phyloP scores from a whole-genome alignment of 2,888 invertebrate genomes.

The Myopa tessellatipennis region DNA sequence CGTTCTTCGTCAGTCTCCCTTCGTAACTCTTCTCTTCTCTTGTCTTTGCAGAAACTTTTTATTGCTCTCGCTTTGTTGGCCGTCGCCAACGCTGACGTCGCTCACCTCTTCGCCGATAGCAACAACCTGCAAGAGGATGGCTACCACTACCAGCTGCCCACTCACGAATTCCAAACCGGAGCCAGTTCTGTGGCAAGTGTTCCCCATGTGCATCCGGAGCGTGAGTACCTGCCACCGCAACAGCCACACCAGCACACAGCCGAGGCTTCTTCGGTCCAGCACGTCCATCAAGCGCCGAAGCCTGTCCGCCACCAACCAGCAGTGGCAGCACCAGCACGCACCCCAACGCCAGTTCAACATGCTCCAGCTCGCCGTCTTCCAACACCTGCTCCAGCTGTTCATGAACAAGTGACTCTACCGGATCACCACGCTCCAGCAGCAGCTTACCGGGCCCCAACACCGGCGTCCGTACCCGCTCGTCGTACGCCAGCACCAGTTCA shows the following conservation, averaged over 20 bases:
- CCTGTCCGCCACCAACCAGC: background rate
- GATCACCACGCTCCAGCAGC: conserved; percentile 11
- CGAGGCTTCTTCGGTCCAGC: background rate
- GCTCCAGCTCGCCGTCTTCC: conserved; percentile 18
- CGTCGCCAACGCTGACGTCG: conserved; percentile 60
- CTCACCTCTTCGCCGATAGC: conserved; percentile 61
- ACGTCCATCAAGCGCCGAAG: conserved; percentile 12
- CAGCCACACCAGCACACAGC: conserved; percentile 32
- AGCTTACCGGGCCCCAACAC: conserved; percentile 18
- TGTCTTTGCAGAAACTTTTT: conserved; percentile 57
- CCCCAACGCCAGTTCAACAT: conserved; percentile 1
- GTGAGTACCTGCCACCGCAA: conserved; percentile 37
- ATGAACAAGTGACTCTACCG: background rate
- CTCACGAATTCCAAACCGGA: conserved; percentile 44
- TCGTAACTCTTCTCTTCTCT: background rate
- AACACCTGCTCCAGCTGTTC: background rate
- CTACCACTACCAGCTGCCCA: conserved; percentile 57
- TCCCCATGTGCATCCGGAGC: conserved; percentile 48
- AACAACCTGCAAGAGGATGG: conserved; percentile 62
- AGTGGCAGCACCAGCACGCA: background rate
- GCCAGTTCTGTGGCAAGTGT: conserved; percentile 48
- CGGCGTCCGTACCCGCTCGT: conserved; percentile 29
- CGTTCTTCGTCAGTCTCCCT: background rate
- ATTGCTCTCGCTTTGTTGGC: conserved; percentile 60
- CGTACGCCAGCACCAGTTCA: conserved; percentile 30